Evolutionary conservation across 2,888 invertebrate genomes (phyloP), one percentile per base, ranked within the genome.

Genomic region (Cantharis flavilabris): DNA sequence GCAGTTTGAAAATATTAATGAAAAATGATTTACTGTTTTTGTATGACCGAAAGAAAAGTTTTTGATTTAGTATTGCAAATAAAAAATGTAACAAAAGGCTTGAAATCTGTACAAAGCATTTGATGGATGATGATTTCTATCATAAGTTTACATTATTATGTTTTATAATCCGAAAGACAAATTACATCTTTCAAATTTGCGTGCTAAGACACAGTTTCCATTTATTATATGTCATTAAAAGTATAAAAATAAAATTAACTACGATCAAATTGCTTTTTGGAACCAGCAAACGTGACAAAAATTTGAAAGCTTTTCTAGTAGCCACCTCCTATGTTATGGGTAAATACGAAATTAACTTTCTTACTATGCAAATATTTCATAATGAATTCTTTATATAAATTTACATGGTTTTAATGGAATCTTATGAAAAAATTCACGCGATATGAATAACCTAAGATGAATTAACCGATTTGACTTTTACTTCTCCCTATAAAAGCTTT

Each of bases 161-260:
- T 73, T 73, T 73, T 69, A 69, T 69, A 73, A 30, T 62, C 62
- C 69, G 13, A 28, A 73, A 73, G 73, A 73, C 69, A 69, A 73
- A 73, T 73, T 69, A 69, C 73, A 69, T 69, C 69, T 69, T 73
- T 73, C 62, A 33, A 69, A 69, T 73, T 73, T 62, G 73, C 73
- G 73, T 73, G 73, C 73, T 26, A 69, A 73, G 69, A 49, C 69
- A 69, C 62, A 73, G 30, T 73, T 69, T 73, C 73, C 67, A 69
- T 73, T 73, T 69, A 26, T 23, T 73, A 69, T 73, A 67, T 73
- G 73, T 73, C 73, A 69, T 73, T 69, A 23, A 69, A 62, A 69
- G 73, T 69, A 73, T 69, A 73, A 73, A 72, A 73, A 73, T 73
- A 28, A 73, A 73, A 73, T 73, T 73, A 73, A 73, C 69, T 73